Percentiles rank a stretch among this genome's conserved stretches.
phyloP scores from a whole-genome alignment of 2,797 vertebrate species.

The Tolypeutes matacus region DNA sequence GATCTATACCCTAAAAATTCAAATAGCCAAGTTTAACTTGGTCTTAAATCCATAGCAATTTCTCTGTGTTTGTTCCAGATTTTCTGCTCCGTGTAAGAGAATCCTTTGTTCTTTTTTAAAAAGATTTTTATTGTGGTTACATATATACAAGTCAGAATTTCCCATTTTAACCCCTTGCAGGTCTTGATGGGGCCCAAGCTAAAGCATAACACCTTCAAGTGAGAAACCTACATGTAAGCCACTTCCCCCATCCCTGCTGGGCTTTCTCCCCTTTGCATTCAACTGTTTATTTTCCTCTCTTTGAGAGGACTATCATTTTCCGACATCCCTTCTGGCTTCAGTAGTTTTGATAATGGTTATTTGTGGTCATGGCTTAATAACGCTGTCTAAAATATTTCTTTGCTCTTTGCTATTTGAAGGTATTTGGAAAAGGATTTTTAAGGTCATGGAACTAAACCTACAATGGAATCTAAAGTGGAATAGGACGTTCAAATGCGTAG shows the following conservation, averaged over 20 bases:
- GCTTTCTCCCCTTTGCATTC: background rate
- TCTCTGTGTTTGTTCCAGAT: background rate
- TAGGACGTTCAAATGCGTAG: background rate
- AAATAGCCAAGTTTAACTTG: background rate
- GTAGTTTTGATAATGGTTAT: background rate
- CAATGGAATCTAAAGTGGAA: background rate
- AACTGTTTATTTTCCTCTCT: background rate
- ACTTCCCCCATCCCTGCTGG: background rate
- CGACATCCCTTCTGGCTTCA: background rate
- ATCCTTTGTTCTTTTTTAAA: background rate
- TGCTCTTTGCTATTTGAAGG: slow-evolving; percentile 37
- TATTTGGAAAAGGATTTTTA: slow-evolving; percentile 31
- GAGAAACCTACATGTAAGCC: background rate
- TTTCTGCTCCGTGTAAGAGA: background rate
- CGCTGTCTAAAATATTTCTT: background rate
- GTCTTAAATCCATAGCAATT: background rate
- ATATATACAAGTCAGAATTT: too few relatives aligned
- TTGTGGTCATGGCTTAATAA: background rate
- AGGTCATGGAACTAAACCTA: slow-evolving; percentile 27
- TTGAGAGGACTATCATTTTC: background rate
- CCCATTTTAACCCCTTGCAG: too few relatives aligned
- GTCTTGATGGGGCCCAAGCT: background rate
- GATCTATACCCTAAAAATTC: background rate
- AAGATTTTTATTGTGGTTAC: too few relatives aligned
- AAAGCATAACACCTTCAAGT: background rate